Evolutionary conservation across 2,888 invertebrate genomes (phyloP).

Genomic region (Lottia scabra): DNA sequence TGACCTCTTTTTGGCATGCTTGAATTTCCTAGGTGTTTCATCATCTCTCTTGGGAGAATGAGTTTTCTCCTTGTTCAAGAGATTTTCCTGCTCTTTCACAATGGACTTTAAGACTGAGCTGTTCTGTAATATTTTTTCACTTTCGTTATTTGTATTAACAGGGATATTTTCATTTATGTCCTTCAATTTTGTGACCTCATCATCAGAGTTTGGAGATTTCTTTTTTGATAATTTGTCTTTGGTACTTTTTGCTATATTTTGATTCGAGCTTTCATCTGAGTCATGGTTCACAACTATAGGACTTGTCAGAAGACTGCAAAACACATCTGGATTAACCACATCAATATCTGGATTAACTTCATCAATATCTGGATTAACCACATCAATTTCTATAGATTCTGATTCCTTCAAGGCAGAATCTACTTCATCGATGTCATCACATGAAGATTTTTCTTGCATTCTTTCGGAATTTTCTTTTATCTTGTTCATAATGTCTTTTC

Average conservation of each 20-base stretch:
- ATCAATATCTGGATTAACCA: slow-evolving; percentile 6
- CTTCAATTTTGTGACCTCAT: neutral
- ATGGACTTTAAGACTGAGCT: neutral
- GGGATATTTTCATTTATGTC: neutral
- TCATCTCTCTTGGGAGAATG: slow-evolving; percentile 18
- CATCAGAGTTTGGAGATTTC: neutral
- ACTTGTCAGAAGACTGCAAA: neutral
- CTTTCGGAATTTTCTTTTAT: slow-evolving; percentile 7
- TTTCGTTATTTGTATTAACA: neutral
- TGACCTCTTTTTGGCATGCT: slow-evolving; percentile 13
- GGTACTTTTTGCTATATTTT: neutral
- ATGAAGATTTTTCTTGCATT: slow-evolving; percentile 1
- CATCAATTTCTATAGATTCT: neutral
- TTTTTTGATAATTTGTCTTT: slow-evolving; percentile 7
- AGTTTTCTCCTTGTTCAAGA: neutral
- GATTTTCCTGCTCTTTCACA: neutral
- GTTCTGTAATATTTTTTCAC: neutral
- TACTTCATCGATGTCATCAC: slow-evolving; percentile 11
- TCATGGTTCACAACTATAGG: neutral
- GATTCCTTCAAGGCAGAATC: neutral
- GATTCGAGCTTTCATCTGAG: too few species aligned
- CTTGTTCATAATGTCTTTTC: slow-evolving; percentile 2
- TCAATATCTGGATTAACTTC: neutral
- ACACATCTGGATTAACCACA: neutral
- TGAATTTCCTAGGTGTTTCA: slow-evolving; percentile 43